Conservation (phyloP, 1,140 invertebrate genomes). For the Plodia interpunctella region DNA sequence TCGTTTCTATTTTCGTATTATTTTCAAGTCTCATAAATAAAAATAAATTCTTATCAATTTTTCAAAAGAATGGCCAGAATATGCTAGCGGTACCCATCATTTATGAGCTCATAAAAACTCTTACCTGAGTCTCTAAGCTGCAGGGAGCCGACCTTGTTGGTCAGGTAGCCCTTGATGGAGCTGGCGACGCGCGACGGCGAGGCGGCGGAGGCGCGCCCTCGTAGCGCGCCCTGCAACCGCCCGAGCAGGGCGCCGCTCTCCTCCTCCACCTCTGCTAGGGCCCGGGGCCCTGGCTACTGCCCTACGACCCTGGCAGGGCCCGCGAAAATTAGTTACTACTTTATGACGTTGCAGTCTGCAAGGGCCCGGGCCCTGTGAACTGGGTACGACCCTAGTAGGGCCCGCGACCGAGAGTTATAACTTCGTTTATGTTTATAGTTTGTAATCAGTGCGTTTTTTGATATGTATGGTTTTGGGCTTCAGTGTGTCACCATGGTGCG, state of each 20-base stretch:
- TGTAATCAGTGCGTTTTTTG: conserved; percentile 63
- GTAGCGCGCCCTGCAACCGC: conserved; percentile 72
- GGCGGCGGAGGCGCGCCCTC: conserved; percentile 73
- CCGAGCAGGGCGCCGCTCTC: conserved; percentile 69
- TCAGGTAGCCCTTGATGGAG: conserved; percentile 65
- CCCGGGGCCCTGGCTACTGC: conserved; percentile 32
- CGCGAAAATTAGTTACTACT: too few species aligned
- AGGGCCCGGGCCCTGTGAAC: conserved; percentile 40
- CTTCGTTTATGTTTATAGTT: conserved; percentile 4
- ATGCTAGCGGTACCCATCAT: too few species aligned
- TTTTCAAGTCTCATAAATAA: too few species aligned
- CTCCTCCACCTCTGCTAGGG: conserved; percentile 76
- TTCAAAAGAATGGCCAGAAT: too few species aligned
- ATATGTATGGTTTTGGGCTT: conserved; percentile 58
- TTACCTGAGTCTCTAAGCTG: conserved; percentile 67
- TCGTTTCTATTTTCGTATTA: too few species aligned
- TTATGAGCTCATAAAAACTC: too few species aligned
- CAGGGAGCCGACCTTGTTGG: conserved; percentile 64
- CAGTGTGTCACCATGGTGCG: conserved; percentile 54
- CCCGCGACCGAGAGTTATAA: neutral
- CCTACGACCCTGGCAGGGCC: conserved; percentile 4
- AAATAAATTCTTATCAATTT: too few species aligned
- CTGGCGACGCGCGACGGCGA: conserved; percentile 62
- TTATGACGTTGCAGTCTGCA: too few species aligned
- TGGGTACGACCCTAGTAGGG: too few species aligned